A percentile compares a stretch with the other conserved stretches of the same genome.
These are phyloP conservation scores for Tetraneura akinire DNA, from an alignment of 1,140 invertebrate species.

Conservation along the genomic window DNA sequence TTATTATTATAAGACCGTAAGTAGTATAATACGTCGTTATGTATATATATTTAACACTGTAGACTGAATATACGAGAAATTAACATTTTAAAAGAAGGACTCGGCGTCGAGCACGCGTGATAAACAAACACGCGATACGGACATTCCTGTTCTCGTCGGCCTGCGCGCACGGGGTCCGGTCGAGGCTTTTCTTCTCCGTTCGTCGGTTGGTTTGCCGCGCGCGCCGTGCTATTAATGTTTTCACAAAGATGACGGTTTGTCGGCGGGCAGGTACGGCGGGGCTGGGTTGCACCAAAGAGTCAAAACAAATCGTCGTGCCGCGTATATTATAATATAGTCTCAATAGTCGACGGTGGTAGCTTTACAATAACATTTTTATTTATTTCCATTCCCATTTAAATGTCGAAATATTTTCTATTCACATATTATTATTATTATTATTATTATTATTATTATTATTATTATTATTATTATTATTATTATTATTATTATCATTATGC, in stretches of 20 bases:
- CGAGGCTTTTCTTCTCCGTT: not conserved
- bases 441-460: conserved; percentile 20
- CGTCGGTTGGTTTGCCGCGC: not conserved
- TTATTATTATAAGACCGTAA: not conserved
- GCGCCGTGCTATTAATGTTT: not conserved
- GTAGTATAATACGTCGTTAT: not conserved
- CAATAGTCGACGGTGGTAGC: conserved; percentile 6
- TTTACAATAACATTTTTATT: conserved; percentile 38
- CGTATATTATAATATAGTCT: too few relatives aligned
- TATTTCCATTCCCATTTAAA: conserved; percentile 37
- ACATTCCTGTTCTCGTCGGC: conserved; percentile 9
- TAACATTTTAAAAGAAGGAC: conserved; percentile 13
- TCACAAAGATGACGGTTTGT: conserved; percentile 5
- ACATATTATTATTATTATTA: conserved; percentile 14
- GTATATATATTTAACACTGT: not conserved
- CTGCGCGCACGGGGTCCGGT: not conserved
- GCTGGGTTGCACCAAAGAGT: not conserved
- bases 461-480: conserved; percentile 18
- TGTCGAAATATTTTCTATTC: conserved; percentile 44
- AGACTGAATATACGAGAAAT: conserved; percentile 2
- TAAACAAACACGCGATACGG: not conserved
- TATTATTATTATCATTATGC: conserved; percentile 19
- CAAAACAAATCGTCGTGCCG: conserved; percentile 29
- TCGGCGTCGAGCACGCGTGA: not conserved
- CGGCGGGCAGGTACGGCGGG: too few relatives aligned